Evolutionary conservation across 1,140 invertebrate genomes (phyloP).

Genomic region (Drosophila melanogaster): Release_6_plus_ISO1_MT NT_033777.3:31464501-31465000

Average conservation of each 20-base stretch:
- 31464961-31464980: slow-evolving; percentile 33
- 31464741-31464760: slow-evolving; percentile 66
- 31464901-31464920: slow-evolving; percentile 65
- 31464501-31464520: slow-evolving; percentile 64
- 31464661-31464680: slow-evolving; percentile 18
- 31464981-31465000: slow-evolving; percentile 28
- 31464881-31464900: slow-evolving; percentile 60
- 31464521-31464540: slow-evolving; percentile 29
- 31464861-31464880: slow-evolving; percentile 27
- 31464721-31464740: not conserved
- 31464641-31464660: slow-evolving; percentile 69
- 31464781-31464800: slow-evolving; percentile 60
- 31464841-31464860: slow-evolving; percentile 43
- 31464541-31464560: slow-evolving; percentile 6
- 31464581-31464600: slow-evolving; percentile 76
- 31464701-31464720: slow-evolving; percentile 57
- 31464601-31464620: slow-evolving; percentile 81
- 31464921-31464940: slow-evolving; percentile 26
- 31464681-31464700: slow-evolving; percentile 63
- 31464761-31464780: slow-evolving; percentile 63
- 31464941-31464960: slow-evolving; percentile 54
- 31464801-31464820: slow-evolving; percentile 20
- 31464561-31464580: slow-evolving; percentile 56
- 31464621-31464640: slow-evolving; percentile 76
- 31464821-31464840: slow-evolving; percentile 58